These are phyloP conservation scores for Cynopterus brachyotis DNA, from an alignment of 2,113 vertebrate species.

Conservation along the genomic window DNA sequence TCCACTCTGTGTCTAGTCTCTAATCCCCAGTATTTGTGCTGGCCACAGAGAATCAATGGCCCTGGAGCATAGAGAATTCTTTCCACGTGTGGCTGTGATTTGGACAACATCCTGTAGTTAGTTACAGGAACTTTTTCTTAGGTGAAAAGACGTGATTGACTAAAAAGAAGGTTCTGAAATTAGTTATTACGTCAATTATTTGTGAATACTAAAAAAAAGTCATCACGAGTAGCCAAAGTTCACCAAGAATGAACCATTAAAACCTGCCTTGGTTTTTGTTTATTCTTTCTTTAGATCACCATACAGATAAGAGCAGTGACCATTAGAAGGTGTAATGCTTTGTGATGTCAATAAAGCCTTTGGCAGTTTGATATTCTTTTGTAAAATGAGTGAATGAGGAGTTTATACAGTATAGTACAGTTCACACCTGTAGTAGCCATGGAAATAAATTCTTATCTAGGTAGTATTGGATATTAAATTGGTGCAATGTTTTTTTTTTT, in stretches of 20 bases:
- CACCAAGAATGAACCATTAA: background rate
- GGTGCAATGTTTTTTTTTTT: background rate
- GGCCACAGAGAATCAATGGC: too few relatives aligned
- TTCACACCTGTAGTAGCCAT: background rate
- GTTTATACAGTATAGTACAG: background rate
- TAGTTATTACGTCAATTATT: background rate
- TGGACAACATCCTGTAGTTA: background rate
- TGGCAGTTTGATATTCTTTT: background rate
- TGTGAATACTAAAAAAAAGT: background rate
- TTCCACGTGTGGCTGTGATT: background rate
- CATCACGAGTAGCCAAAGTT: background rate
- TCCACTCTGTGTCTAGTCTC: rapidly evolving
- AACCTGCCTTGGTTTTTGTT: background rate
- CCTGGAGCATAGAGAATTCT: background rate
- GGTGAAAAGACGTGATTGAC: background rate
- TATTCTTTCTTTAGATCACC: background rate
- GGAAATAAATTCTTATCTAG: background rate
- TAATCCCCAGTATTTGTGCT: background rate
- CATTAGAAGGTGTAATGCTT: background rate
- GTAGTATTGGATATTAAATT: background rate
- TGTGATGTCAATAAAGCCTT: background rate
- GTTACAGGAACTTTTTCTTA: background rate
- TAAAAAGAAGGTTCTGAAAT: background rate
- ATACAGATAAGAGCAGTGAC: background rate
- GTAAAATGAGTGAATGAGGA: background rate